Evolutionary conservation across 92 coral and sea anemone species (phyloP).

Genomic region (Siderastrea radians): DNA sequence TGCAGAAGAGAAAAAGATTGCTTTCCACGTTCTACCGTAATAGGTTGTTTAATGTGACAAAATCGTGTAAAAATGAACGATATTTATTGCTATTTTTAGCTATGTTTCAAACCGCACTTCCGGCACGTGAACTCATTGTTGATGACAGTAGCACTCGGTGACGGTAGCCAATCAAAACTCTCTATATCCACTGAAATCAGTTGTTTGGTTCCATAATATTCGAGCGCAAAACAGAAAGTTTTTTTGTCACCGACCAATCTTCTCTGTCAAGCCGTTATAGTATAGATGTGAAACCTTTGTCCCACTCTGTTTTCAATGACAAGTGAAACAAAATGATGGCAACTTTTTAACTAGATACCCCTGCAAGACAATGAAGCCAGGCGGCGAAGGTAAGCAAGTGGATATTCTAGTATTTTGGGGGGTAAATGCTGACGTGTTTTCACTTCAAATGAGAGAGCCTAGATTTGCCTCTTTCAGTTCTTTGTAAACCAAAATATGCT

Average conservation of each 20-base stretch:
- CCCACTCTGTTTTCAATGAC: neutral
- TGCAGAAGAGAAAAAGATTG: no score
- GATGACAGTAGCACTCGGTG: conserved; percentile 49
- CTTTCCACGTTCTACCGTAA: neutral
- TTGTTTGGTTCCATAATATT: conserved; percentile 72
- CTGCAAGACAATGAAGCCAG: conserved; percentile 69
- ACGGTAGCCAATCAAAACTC: conserved; percentile 74
- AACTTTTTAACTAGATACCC: neutral
- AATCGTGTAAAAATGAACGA: neutral
- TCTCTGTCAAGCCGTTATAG: conserved; percentile 3
- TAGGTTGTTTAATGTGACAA: neutral
- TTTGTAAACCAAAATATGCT: neutral
- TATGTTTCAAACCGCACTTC: conserved; percentile 44
- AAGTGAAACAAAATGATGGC: conserved; percentile 1
- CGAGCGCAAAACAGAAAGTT: conserved; percentile 69
- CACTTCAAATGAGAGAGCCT: neutral
- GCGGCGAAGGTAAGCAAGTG: conserved; percentile 70
- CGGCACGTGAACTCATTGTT: conserved; percentile 82
- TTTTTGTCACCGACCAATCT: conserved; percentile 22
- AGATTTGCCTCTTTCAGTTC: neutral
- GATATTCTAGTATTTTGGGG: neutral
- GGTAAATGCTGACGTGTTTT: conserved; percentile 40
- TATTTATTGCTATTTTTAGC: conserved; percentile 41
- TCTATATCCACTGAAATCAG: conserved; percentile 44
- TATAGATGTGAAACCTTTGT: neutral